Evolutionary conservation across 2,888 invertebrate species (phyloP), one percentile per base, ranked within the genome.

Genomic region (Holacanthella duospinosa): DNA sequence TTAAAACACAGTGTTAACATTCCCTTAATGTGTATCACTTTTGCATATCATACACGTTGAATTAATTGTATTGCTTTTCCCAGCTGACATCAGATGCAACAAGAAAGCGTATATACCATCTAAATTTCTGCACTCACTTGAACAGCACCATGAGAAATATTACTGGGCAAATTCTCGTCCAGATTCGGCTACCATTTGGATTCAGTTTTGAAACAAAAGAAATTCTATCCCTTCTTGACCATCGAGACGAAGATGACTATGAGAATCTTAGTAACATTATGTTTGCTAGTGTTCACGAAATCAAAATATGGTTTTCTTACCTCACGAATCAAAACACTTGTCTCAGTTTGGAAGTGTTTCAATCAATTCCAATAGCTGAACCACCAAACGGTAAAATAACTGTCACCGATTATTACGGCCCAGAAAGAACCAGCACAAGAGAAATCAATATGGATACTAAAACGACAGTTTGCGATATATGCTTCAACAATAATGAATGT

Each of bases 221-320:
- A 16, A 25, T 62, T n/a, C n/a, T n/a, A n/a, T n/a, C n/a, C n/a
- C n/a, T n/a, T n/a, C n/a, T n/a, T n/a, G n/a, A n/a, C n/a, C n/a
- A n/a, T n/a, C n/a, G n/a, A n/a, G n/a, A n/a, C n/a, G n/a, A n/a
- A n/a, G n/a, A n/a, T n/a, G n/a, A n/a, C n/a, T n/a, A n/a, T n/a
- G n/a, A n/a, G n/a, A n/a, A n/a, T n/a, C n/a, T n/a, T n/a, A n/a
- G n/a, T n/a, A n/a, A n/a, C n/a, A n/a, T n/a, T n/a, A n/a, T n/a
- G n/a, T n/a, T n/a, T n/a, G n/a, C n/a, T n/a, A n/a, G n/a, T n/a
- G n/a, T n/a, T n/a, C n/a, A n/a, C n/a, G n/a, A n/a, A n/a, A n/a
- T n/a, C n/a, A 80, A 82, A 71, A 78, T 83, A 29, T 83, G 82
- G 74, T 82, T 29, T 36, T 16, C 36, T 43, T 25, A 21, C 19